Conservation (phyloP, 2,888 invertebrate species). For the Hylaea fasciaria region DNA sequence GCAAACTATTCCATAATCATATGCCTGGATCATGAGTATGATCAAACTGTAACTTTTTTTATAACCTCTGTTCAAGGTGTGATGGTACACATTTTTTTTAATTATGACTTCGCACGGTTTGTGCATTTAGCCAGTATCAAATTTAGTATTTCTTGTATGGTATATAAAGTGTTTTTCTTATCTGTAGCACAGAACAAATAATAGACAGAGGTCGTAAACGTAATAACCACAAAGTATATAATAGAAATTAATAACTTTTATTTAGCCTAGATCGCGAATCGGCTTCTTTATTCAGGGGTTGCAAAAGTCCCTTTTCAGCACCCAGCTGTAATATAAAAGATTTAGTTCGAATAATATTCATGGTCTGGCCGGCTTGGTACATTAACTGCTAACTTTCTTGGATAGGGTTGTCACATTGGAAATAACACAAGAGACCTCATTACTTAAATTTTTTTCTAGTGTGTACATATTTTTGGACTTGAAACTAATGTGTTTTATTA, state of each 20-base stretch:
- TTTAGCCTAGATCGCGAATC: background rate
- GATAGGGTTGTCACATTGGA: conserved; percentile 51
- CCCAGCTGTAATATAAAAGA: conserved; percentile 59
- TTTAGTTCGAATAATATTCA: conserved; percentile 71
- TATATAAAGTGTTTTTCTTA: no score
- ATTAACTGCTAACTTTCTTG: conserved; percentile 57
- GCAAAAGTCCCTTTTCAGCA: conserved; percentile 39
- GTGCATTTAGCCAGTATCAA: no score
- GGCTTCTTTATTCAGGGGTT: background rate
- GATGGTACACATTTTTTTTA: no score
- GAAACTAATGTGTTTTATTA: background rate
- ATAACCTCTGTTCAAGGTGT: background rate
- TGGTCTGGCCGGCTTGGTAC: conserved; percentile 50
- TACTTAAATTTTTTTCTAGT: no score
- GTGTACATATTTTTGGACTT: no score
- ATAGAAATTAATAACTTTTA: background rate
- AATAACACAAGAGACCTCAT: background rate
- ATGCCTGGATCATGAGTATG: background rate
- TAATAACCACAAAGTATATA: no score
- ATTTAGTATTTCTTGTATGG: no score
- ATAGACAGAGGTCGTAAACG: no score
- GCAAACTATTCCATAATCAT: background rate
- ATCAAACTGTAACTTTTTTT: background rate
- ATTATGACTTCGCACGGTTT: no score
- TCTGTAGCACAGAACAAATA: no score